phyloP scores from a whole-genome alignment of 2,797 vertebrate genomes.

The Propithecus deckenii region DNA sequence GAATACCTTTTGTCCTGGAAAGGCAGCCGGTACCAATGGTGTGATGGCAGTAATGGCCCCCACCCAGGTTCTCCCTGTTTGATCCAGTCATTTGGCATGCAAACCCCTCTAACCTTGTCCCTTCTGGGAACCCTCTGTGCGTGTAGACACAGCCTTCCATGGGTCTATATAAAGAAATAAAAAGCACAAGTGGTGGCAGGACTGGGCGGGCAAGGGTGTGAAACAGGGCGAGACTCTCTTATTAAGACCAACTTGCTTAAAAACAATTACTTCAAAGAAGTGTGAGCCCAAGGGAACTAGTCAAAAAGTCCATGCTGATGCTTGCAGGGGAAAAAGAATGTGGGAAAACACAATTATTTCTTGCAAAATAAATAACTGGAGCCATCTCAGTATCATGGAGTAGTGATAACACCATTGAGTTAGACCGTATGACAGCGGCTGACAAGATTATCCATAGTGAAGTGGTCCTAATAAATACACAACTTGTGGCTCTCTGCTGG shows the following conservation, averaged over 20 bases:
- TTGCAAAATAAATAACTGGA: slow-evolving; percentile 27
- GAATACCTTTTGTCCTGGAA: background rate
- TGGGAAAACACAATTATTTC: slow-evolving; percentile 37
- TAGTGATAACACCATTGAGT: background rate
- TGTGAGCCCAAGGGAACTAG: background rate
- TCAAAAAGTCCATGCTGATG: background rate
- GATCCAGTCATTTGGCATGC: background rate
- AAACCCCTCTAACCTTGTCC: background rate
- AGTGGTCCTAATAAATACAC: background rate
- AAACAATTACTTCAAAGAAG: slow-evolving; percentile 7
- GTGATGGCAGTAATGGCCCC: background rate
- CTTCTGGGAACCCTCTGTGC: background rate
- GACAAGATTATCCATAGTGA: background rate
- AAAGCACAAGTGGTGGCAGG: background rate
- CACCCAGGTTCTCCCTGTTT: background rate
- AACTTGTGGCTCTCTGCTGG: background rate
- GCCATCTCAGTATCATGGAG: background rate
- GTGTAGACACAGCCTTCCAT: background rate
- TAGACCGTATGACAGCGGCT: background rate
- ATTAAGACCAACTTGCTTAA: slow-evolving; percentile 15
- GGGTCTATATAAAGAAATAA: background rate
- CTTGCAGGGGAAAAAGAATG: background rate
- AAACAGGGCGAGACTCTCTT: background rate
- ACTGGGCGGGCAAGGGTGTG: background rate
- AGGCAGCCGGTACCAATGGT: background rate